Conservation (phyloP, 2,113 vertebrate species). For the Cheirogaleus medius region DNA sequence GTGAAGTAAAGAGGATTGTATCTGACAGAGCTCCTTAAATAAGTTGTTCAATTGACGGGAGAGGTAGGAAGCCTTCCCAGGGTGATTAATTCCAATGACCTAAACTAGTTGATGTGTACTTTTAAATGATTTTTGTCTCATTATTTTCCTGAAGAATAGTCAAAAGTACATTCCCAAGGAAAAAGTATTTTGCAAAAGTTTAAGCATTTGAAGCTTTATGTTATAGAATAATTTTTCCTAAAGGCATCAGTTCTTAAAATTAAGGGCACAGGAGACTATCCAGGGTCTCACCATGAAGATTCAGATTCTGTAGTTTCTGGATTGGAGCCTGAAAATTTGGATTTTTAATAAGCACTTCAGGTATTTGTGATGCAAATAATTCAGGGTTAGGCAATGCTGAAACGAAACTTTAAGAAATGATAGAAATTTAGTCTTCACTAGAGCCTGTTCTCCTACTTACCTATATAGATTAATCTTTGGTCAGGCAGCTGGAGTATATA, state of each 20-base stretch:
- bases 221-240: not conserved
- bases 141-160: slow-evolving; percentile 43
- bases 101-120: slow-evolving; percentile 43
- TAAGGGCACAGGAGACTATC: not conserved
- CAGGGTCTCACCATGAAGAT: not conserved
- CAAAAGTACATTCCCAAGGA: not conserved
- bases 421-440: not conserved
- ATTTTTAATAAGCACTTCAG: not conserved
- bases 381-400: not conserved
- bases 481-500: not conserved
- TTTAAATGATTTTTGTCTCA: slow-evolving; percentile 49
- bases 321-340: not conserved
- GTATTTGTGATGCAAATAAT: not conserved
- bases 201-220: not conserved
- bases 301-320: not conserved
- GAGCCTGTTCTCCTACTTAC: not conserved
- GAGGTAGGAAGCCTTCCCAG: slow-evolving; percentile 57
- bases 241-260: not conserved
- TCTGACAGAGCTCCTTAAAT: slow-evolving; percentile 67
- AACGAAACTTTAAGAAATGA: not conserved
- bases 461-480: not conserved
- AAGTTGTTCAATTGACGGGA: slow-evolving; percentile 73
- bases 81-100: slow-evolving; percentile 60
- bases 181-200: slow-evolving; percentile 25
- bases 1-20: slow-evolving; percentile 65